Conservation (phyloP, 2,113 vertebrate species). For the Campylorhamphus procurvoides region DNA sequence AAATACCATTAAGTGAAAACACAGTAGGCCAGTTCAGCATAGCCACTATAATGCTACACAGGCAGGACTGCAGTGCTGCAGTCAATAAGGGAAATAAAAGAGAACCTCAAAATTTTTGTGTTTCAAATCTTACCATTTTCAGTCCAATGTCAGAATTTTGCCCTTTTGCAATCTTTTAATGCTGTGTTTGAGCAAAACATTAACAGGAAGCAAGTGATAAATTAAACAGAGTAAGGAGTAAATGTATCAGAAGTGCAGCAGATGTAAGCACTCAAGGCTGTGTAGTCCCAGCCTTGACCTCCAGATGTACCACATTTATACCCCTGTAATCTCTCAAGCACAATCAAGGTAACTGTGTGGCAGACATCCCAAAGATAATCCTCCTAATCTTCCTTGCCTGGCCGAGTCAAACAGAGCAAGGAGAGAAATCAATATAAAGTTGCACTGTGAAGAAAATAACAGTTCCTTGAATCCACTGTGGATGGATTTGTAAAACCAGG, state of each 20-base stretch:
- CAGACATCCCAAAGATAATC: slow-evolving; percentile 33
- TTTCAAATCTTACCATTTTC: background rate
- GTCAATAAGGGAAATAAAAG: background rate
- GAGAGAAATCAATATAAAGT: slow-evolving; percentile 24
- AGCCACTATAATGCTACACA: background rate
- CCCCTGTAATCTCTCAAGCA: slow-evolving; percentile 2
- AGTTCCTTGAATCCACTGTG: background rate
- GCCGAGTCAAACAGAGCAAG: background rate
- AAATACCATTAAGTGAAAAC: background rate
- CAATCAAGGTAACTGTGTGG: slow-evolving; percentile 15
- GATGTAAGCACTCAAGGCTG: background rate
- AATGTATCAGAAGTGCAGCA: background rate
- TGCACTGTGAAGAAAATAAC: background rate
- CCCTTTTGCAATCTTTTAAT: background rate
- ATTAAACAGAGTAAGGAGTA: background rate
- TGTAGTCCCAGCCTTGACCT: background rate
- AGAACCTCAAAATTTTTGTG: background rate
- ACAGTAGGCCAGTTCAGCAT: background rate
- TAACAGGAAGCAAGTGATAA: background rate
- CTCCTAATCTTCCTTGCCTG: slow-evolving; percentile 19
- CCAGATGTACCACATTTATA: slow-evolving; percentile 20
- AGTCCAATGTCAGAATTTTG: background rate
- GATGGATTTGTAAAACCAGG: background rate
- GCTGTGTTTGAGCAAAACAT: background rate
- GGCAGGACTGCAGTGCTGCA: background rate